Percentiles rank a stretch among this genome's conserved stretches.
phyloP scores from a whole-genome alignment of 2,888 invertebrate genomes.

The Zonitis immaculata region DNA sequence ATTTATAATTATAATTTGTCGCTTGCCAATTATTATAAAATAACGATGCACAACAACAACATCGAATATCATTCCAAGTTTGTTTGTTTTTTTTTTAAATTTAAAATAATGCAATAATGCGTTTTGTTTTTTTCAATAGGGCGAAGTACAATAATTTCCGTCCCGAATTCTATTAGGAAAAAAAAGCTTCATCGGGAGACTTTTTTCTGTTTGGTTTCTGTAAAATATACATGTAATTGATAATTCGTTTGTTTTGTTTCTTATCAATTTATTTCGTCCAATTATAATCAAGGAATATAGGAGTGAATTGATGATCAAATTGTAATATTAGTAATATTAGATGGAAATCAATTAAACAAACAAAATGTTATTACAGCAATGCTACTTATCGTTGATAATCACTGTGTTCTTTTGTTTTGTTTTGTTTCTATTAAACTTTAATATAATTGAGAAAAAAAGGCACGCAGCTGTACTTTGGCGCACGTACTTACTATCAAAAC shows the following conservation, averaged over 20 bases:
- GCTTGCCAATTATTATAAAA: too few species aligned
- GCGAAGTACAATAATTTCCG: neutral
- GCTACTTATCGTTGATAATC: conserved; percentile 35
- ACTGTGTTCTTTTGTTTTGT: conserved; percentile 21
- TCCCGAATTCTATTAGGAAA: neutral
- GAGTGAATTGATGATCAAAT: conserved; percentile 19
- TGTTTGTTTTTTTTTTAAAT: too few species aligned
- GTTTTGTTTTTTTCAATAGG: too few species aligned
- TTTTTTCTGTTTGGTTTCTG: too few species aligned
- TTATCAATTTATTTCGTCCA: neutral
- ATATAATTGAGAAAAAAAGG: conserved; percentile 28
- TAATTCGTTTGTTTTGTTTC: too few species aligned
- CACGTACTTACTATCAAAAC: conserved; percentile 41
- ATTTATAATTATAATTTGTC: too few species aligned
- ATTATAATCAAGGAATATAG: conserved; percentile 3
- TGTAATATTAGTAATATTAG: conserved; percentile 21
- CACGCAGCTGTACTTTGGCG: conserved; percentile 41
- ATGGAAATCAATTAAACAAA: neutral
- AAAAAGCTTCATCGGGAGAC: neutral
- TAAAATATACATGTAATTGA: too few species aligned
- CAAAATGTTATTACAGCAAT: conserved; percentile 27
- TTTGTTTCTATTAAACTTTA: conserved; percentile 15
- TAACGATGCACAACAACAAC: too few species aligned
- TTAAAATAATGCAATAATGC: too few species aligned
- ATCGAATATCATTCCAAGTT: too few species aligned